A percentile compares a stretch with the other conserved stretches of the same genome.
phyloP scores from a whole-genome alignment of 2,797 vertebrate species.

The Psittacula echo region DNA sequence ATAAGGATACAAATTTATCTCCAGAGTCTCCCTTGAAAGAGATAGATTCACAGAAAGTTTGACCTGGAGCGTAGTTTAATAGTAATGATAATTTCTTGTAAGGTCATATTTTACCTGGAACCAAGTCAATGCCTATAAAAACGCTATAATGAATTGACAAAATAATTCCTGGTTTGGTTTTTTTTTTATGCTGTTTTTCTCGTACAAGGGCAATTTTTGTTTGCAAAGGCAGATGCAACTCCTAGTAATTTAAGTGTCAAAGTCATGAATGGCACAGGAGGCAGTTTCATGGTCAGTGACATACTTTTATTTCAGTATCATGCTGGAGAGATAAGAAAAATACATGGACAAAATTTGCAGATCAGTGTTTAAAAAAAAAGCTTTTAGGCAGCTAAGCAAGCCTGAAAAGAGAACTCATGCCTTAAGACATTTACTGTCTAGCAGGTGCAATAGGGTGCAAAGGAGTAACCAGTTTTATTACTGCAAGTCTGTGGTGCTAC shows the following conservation, averaged over 20 bases:
- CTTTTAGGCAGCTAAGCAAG: background rate
- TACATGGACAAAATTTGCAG: background rate
- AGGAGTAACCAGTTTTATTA: background rate
- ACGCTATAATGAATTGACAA: background rate
- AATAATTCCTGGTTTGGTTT: background rate
- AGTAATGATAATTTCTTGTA: background rate
- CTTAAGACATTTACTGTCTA: background rate
- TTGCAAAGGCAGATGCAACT: background rate
- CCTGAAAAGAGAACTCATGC: accelerated
- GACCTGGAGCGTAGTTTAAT: background rate
- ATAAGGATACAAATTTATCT: background rate
- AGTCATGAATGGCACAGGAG: background rate
- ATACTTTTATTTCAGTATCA: background rate
- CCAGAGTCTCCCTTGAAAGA: background rate
- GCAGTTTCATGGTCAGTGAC: background rate
- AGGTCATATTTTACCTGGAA: background rate
- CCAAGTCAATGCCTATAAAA: background rate
- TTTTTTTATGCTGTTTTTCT: background rate
- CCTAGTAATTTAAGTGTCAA: accelerated
- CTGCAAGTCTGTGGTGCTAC: background rate
- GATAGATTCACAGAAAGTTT: background rate
- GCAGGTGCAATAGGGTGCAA: background rate
- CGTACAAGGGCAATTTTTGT: background rate
- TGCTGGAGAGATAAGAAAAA: background rate
- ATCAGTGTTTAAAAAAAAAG: background rate